Evolutionary conservation across 2,113 vertebrate species (phyloP), one percentile per base, ranked within the genome.

Genomic region (Empidonax traillii): DNA sequence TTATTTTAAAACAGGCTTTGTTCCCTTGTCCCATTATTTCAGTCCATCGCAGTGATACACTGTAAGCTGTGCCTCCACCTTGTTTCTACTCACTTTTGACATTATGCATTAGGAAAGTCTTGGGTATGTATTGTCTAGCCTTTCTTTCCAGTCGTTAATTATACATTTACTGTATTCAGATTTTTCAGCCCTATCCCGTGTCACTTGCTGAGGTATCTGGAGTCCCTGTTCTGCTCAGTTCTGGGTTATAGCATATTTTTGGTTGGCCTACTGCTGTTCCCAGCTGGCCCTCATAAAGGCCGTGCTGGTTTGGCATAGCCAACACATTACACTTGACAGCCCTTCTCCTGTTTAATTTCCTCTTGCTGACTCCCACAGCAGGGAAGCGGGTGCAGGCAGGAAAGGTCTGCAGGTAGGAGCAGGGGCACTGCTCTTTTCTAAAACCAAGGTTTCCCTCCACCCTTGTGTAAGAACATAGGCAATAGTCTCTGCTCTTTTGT

Each of bases 331-430:
- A 52, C 72, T 69, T 10, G 30, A 47, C 90, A 90, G 75, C 58
- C 43, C 9, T 84, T 88, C 77, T 90, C 82, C 90, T 93, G 65
- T 93, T 86, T 86, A 67, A 95, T 95, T 95, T 96, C 72, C 87
- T 80, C 74, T 63, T 1, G 11, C 72, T 43, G 18, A 1, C 59
- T 94, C 47, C 86, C 0, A 0, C 1, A 0, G 90, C 84, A 35
- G 80, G 83, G 46, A 76, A 83, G 89, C 1, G 3, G 59, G 59
- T 46, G 33, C 46, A 10, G 71, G 56, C 80, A 65, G 81, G 52
- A 83, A 90, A 33, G 22, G 82, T 43, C 80, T 79, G 72, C 68
- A 81, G 80, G 80, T 75, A 55, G 84, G 73, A 78, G 39, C 22
- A 30, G 51, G 44, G 41, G 2, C 51, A 22, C 30, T 3, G 3